A percentile compares a stretch with the other conserved stretches of the same genome.
Evolutionary conservation across 2,113 vertebrate species (phyloP).

Genomic region (Fregata magnificens): DNA sequence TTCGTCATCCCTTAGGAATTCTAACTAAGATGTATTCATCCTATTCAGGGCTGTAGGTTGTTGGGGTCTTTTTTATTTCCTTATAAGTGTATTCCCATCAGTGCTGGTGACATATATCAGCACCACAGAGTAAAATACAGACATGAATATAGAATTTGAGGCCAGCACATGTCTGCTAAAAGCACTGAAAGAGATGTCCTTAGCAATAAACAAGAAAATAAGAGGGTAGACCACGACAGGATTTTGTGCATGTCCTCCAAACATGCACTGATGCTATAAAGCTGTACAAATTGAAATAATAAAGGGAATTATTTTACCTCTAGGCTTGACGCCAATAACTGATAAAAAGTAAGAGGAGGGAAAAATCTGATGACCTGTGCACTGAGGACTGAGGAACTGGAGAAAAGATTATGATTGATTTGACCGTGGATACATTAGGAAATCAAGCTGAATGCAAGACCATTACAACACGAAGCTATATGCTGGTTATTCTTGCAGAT

Average conservation of each 20-base stretch:
- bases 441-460: neutral
- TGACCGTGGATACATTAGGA: slow-evolving; percentile 11
- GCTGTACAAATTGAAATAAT: slow-evolving; percentile 1
- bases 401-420: neutral
- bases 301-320: neutral
- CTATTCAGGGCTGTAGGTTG: neutral
- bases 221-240: neutral
- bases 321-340: neutral
- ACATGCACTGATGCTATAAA: neutral
- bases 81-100: slow-evolving; percentile 44
- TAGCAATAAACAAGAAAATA: slow-evolving; percentile 7
- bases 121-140: slow-evolving; percentile 42
- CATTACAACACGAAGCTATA: neutral
- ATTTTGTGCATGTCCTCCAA: neutral
- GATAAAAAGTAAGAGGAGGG: neutral
- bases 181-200: neutral
- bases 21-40: neutral
- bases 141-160: slow-evolving; percentile 32
- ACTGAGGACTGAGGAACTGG: neutral
- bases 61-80: neutral
- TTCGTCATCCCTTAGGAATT: slow-evolving; percentile 30
- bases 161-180: slow-evolving; percentile 8
- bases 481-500: neutral
- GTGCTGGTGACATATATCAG: slow-evolving; percentile 6
- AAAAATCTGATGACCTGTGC: neutral